These are phyloP conservation scores for Lethocerus indicus DNA, from an alignment of 1,140 invertebrate genomes.

Conservation along the genomic window DNA sequence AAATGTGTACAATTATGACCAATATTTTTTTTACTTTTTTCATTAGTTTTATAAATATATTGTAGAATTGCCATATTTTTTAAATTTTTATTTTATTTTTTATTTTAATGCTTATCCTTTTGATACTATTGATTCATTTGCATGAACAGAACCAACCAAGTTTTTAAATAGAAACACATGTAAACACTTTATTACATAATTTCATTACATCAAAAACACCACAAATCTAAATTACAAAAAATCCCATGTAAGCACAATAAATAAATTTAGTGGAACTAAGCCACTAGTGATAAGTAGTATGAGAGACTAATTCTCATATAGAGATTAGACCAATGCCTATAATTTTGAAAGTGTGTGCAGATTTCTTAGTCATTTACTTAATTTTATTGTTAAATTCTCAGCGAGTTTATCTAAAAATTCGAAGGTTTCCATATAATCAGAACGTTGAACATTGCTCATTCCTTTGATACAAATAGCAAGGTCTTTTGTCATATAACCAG, in stretches of 20 bases:
- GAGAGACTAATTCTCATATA: background rate
- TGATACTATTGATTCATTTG: too few species aligned
- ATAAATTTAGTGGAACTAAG: too few species aligned
- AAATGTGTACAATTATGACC: too few species aligned
- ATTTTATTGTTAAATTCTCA: conserved; percentile 69
- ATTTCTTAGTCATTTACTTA: conserved; percentile 26
- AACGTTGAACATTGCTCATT: conserved; percentile 57
- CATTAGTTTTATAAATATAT: too few species aligned
- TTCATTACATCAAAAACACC: background rate
- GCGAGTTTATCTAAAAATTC: conserved; percentile 93
- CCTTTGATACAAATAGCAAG: conserved; percentile 96
- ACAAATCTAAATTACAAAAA: background rate
- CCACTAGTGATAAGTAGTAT: background rate
- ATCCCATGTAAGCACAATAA: background rate
- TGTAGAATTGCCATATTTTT: too few species aligned
- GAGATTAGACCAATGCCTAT: too few species aligned
- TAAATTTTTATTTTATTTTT: too few species aligned
- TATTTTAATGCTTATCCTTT: too few species aligned
- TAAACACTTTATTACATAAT: background rate
- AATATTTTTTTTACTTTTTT: too few species aligned
- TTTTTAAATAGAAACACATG: background rate
- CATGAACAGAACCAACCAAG: too few species aligned
- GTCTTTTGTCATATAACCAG: conserved; percentile 96
- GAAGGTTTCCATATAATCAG: conserved; percentile 93
- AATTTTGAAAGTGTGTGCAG: conserved; percentile 3